These are phyloP conservation scores for Vidua macroura DNA, from an alignment of 2,113 vertebrate genomes.

Conservation along the genomic window DNA sequence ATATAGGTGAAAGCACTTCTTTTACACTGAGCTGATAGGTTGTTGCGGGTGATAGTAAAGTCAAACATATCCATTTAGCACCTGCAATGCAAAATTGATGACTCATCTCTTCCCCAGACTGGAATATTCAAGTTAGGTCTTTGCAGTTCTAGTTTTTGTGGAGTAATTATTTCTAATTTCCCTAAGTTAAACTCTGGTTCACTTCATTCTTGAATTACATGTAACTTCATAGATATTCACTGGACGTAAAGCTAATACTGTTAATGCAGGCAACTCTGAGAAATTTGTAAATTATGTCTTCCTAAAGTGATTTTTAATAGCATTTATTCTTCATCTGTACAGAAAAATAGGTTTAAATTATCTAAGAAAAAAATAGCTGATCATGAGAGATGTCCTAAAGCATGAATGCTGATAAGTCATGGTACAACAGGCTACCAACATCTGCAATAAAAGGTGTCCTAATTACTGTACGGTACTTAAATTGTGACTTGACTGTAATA, in stretches of 20 bases:
- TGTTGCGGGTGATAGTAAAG: neutral
- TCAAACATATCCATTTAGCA: neutral
- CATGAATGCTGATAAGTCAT: neutral
- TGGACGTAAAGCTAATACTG: neutral
- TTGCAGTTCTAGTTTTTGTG: neutral
- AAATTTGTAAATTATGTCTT: neutral
- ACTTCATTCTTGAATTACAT: neutral
- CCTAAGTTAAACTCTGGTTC: neutral
- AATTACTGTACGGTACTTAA: neutral
- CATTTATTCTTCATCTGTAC: neutral
- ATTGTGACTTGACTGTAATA: neutral
- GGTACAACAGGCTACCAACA: neutral
- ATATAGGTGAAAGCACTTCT: neutral
- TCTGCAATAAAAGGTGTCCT: neutral
- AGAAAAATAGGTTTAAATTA: neutral
- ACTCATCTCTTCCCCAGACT: neutral
- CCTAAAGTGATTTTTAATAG: neutral
- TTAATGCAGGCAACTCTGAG: neutral
- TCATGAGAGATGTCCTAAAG: neutral
- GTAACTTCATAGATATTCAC: neutral
- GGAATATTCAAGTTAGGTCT: neutral
- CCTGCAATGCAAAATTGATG: neutral
- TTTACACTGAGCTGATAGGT: neutral
- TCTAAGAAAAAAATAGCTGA: neutral
- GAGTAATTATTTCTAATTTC: neutral